phyloP scores from a whole-genome alignment of 1,140 invertebrate genomes.

The Neoseiulus cucumeris region DNA sequence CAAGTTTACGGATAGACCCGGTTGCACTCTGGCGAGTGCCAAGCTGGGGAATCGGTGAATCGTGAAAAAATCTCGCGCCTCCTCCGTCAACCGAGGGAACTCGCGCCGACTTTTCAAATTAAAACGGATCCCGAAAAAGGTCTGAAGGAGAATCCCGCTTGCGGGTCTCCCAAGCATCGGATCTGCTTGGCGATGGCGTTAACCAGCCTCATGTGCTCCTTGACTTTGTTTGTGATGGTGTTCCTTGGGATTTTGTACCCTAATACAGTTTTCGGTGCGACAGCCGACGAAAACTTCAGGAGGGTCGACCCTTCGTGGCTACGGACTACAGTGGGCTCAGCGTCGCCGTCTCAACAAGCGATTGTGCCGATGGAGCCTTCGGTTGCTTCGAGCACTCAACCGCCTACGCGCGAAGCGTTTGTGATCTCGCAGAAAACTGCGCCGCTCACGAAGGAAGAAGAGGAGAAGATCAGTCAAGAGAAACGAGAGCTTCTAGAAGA shows the following conservation, averaged over 20 bases:
- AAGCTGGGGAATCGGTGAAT: no score
- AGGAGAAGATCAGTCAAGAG: not conserved
- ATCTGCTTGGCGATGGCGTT: conserved; percentile 1
- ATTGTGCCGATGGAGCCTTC: not conserved
- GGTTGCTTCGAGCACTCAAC: not conserved
- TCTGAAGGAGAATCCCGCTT: not conserved
- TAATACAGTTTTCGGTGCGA: not conserved
- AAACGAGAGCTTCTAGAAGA: not conserved
- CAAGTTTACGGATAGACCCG: no score
- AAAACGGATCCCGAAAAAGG: conserved; percentile 9
- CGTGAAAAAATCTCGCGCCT: no score
- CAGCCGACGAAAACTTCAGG: not conserved
- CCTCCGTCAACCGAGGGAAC: no score
- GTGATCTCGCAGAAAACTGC: not conserved
- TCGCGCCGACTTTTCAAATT: no score
- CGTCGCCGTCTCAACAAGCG: not conserved
- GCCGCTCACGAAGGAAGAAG: not conserved
- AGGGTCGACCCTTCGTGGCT: not conserved
- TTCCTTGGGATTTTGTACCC: not conserved
- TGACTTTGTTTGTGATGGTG: not conserved
- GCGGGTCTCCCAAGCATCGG: not conserved
- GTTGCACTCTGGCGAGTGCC: no score
- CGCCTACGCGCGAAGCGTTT: no score
- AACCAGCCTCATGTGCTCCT: not conserved
- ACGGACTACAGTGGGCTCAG: not conserved